These are phyloP conservation scores for Labrus mixtus DNA, from an alignment of 2,113 vertebrate species.

Conservation along the genomic window DNA sequence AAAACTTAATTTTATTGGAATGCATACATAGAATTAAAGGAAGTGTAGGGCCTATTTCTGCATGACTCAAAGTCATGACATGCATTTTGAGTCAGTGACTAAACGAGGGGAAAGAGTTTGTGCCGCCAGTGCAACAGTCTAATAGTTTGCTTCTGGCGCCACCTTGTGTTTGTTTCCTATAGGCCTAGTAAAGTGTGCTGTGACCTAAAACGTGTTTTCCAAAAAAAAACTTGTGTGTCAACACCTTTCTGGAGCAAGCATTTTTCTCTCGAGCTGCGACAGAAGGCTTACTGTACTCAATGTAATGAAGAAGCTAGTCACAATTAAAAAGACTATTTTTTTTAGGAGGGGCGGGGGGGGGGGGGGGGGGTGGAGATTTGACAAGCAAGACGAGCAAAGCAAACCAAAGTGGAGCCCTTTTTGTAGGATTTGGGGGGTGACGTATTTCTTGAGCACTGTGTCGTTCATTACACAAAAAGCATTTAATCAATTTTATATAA, in stretches of 20 bases:
- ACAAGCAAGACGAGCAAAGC: background rate
- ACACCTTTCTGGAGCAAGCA: constrained; percentile 1
- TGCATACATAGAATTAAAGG: too few species aligned
- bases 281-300: background rate
- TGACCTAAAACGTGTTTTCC: constrained; percentile 48
- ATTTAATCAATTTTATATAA: too few species aligned
- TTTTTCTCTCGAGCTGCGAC: background rate
- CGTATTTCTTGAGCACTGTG: too few species aligned
- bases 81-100: background rate
- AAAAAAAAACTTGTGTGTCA: constrained; percentile 36
- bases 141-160: constrained; percentile 49
- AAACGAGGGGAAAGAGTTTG: background rate
- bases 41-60: background rate
- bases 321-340: background rate
- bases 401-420: background rate
- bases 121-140: background rate
- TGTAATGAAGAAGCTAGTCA: background rate
- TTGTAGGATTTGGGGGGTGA: too few species aligned
- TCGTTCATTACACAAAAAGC: too few species aligned
- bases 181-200: background rate
- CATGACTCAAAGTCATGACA: background rate
- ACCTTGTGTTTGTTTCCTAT: constrained; percentile 43
- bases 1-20: too few species aligned
- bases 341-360: too few species aligned
- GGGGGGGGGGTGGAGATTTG: background rate